phyloP scores from a whole-genome alignment of 2,113 vertebrate genomes.

The Rhinichthys klamathensis region DNA sequence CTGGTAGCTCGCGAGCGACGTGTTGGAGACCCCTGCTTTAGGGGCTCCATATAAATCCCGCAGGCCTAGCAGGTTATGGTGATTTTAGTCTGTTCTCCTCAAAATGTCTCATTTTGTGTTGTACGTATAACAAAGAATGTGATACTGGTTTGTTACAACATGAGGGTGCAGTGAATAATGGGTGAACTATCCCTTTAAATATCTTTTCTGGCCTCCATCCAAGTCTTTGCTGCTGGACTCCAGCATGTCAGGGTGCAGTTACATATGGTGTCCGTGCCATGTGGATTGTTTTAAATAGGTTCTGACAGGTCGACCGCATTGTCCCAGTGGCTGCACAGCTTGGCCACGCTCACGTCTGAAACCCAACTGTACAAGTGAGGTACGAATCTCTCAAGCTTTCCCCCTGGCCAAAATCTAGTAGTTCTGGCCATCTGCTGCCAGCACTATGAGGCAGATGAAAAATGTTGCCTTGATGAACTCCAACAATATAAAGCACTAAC shows the following conservation, averaged over 20 bases:
- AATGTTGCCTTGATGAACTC: conserved; percentile 40
- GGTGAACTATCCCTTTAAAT: neutral
- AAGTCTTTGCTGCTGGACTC: conserved; percentile 18
- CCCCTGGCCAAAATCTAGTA: conserved; percentile 12
- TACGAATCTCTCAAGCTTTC: neutral
- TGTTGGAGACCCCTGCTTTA: too few species aligned
- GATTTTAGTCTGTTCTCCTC: neutral
- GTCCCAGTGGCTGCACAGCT: conserved; percentile 5
- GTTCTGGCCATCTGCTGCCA: conserved; percentile 51
- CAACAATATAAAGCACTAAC: conserved; percentile 31
- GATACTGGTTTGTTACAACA: neutral
- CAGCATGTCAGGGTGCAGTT: conserved; percentile 32
- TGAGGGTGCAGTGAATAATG: neutral
- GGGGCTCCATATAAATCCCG: too few species aligned
- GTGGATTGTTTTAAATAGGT: conserved; percentile 55
- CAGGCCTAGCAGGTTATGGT: too few species aligned
- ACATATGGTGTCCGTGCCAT: conserved; percentile 49
- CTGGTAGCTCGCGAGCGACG: too few species aligned
- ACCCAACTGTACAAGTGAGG: neutral
- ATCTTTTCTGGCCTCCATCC: conserved; percentile 19
- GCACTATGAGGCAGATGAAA: conserved; percentile 47
- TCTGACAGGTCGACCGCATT: conserved; percentile 57
- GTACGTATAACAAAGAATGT: neutral
- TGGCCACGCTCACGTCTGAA: conserved; percentile 16
- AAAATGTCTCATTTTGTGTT: neutral